A percentile compares a stretch with the other conserved stretches of the same genome.
These are phyloP conservation scores for Aphelenchoides avenae DNA, from an alignment of 1,140 invertebrate species.

Conservation along the genomic window DNA sequence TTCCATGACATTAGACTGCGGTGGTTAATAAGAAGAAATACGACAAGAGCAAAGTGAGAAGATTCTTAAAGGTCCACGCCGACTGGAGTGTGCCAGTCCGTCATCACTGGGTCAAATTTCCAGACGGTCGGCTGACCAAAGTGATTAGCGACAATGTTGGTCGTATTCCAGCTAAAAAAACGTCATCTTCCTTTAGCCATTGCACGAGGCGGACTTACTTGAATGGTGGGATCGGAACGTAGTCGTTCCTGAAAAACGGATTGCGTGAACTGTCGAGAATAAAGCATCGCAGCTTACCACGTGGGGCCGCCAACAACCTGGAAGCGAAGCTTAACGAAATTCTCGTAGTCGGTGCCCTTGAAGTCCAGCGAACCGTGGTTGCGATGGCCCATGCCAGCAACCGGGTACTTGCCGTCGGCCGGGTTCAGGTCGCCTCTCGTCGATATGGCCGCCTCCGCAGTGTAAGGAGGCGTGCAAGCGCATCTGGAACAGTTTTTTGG, in stretches of 20 bases:
- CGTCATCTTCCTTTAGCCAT: constrained; percentile 57
- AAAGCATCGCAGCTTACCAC: no score
- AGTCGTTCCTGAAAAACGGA: no score
- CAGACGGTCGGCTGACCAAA: constrained; percentile 74
- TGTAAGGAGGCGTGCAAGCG: constrained; percentile 71
- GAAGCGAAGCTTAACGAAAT: constrained; percentile 60
- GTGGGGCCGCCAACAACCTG: constrained; percentile 65
- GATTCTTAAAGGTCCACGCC: constrained; percentile 42
- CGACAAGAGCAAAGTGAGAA: no score
- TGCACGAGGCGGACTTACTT: constrained; percentile 21
- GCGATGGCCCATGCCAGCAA: constrained; percentile 67
- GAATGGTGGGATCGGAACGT: constrained; percentile 53
- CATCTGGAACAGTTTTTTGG: constrained; percentile 70
- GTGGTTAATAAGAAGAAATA: no score
- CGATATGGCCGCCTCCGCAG: constrained; percentile 65
- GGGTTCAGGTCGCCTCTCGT: constrained; percentile 55
- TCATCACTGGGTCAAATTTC: constrained; percentile 67
- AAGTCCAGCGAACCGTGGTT: constrained; percentile 69
- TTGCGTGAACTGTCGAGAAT: no score
- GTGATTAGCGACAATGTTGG: constrained; percentile 67
- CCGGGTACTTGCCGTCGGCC: constrained; percentile 61
- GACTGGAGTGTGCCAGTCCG: constrained; percentile 60
- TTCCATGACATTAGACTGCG: no score
- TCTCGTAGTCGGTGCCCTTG: constrained; percentile 63
- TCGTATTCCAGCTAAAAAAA: constrained; percentile 72